Conservation (phyloP, 2,888 invertebrate genomes). For the Stegana nigrithorax region DNA sequence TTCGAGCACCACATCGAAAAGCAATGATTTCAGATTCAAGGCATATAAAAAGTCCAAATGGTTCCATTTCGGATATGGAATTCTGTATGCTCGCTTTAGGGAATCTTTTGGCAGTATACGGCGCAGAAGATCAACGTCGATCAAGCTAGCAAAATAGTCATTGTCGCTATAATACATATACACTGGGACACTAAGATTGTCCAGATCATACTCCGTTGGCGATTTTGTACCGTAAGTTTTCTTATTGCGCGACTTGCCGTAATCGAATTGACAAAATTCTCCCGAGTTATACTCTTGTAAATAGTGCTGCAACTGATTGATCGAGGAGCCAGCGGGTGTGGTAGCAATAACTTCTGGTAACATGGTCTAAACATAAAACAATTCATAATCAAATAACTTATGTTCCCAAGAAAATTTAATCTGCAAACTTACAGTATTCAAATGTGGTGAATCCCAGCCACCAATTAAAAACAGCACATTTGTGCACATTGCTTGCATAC, state of each 20-base stretch:
- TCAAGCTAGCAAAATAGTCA: constrained; percentile 53
- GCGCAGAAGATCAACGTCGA: constrained; percentile 55
- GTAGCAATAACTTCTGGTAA: constrained; percentile 56
- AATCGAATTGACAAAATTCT: constrained; percentile 50
- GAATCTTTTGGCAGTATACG: constrained; percentile 31
- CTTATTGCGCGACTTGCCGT: constrained; percentile 45
- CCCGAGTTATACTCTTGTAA: constrained; percentile 56
- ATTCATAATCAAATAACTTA: not conserved
- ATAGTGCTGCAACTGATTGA: constrained; percentile 55
- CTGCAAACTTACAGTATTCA: constrained; percentile 35
- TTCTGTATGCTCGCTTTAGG: constrained; percentile 45
- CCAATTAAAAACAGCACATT: constrained; percentile 47
- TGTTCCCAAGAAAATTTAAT: not conserved
- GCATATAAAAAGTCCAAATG: constrained; percentile 59
- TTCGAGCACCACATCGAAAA: constrained; percentile 47
- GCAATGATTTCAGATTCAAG: constrained; percentile 44
- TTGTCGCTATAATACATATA: constrained; percentile 60
- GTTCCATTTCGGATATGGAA: constrained; percentile 54
- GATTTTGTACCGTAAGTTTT: constrained; percentile 40
- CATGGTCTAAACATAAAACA: constrained; percentile 34
- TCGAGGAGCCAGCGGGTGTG: constrained; percentile 55
- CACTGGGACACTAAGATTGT: constrained; percentile 43
- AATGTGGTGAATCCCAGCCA: constrained; percentile 51
- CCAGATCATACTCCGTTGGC: constrained; percentile 46
- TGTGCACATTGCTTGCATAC: constrained; percentile 41